Base-by-base conservation (phyloP, 2,888 invertebrate genomes). In the Lasioglossum zephyrum region DNA sequence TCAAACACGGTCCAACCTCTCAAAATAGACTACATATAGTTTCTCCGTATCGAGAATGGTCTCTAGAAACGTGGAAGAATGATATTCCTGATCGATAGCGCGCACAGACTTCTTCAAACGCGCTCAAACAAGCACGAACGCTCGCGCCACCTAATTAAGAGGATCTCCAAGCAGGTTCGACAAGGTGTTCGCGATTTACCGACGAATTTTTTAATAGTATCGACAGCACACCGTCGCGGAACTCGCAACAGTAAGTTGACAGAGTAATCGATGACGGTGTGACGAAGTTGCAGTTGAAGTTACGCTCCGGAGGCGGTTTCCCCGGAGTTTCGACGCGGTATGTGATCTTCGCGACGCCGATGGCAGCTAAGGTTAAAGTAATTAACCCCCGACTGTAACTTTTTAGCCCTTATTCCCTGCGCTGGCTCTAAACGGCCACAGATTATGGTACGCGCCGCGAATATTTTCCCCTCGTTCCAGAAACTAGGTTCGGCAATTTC, bases 351-450 rank as follows among this genome's bases (percentile, higher is more conserved):
- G 41, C 63, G 63, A 66, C 63, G 36, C 72, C 75, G 73, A 16
- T 13, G 69, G 41, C 49, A 86, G 86, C 57, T 53, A 77, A 73
- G 76, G 82, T 79, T 86, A 86, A 86, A 86, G 86, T 79, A 79
- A 86, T 86, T 86, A 86, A 76, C 74, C 49, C 47, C 70, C 74
- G 72, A 73, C 75, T 66, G 70, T 73, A 86, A 73, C 76, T 86
- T 69, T 76, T 86, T 69, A 39, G 74, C 53, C 41, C 53, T 76
- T 69, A 79, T 60, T 85, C 73, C 69, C 73, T 18, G 63, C 70
- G 49, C 26, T 9, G 69, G 73, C 47, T 60, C 36, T 60, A 60
- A 41, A 66, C 53, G 22, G 44, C 41, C 18, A 47, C 60, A 79
- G 79, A 85, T 85, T 85, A 72, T 60, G 60, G 53, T 44, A 76